Base-by-base conservation (phyloP, 1,140 invertebrate genomes). In the Cydia strobilella region DNA sequence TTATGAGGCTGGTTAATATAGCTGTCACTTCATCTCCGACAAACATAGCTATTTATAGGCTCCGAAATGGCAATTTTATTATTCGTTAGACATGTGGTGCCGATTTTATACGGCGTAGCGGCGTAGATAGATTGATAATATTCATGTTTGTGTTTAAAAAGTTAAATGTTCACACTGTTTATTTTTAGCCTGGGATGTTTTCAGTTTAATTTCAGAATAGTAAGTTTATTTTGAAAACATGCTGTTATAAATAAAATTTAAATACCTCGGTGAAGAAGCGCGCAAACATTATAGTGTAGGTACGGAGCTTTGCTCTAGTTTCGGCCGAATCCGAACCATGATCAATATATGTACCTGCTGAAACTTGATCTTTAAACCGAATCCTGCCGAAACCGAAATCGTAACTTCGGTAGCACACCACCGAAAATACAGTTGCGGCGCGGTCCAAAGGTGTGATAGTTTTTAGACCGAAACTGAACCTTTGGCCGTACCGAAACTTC, bases 1-100 rank as follows among this genome's bases (percentile, higher is more conserved):
- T 35, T n/a, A 13, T 9, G 15, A 39, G 9, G n/a, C 27, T 39
- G 65, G 65, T 69, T 69, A 35, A 69, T 69, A 69, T 39, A 3
- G n/a, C n/a, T 69, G 65, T 69, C 65, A 35, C 65, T 35, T 59
- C 54, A 59, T 69, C 65, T 69, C 63, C 15, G 35, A 69, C 65
- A 69, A 69, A 69, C 65, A 69, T 35, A 3, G 25, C 27, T 69
- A 69, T 69, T 69, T 18, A 39, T 69, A 69, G 65, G 31, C 35
- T 69, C 65, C 31, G 65, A 69, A 69, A 35, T 18, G 65, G 27
- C 65, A 69, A 69, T n/a, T n/a, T n/a, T n/a, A n/a, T 69, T 39
- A 69, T 39, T 35, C 31, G 27, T 18, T 18, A 35, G 35, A 42
- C 65, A 69, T 69, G 65, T 18, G 63, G 63, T 69, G 65, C 65